Percentiles rank a stretch among this genome's conserved stretches.
Evolutionary conservation across 2,113 vertebrate genomes (phyloP).

Genomic region (Chlorocebus sabaeus): DNA sequence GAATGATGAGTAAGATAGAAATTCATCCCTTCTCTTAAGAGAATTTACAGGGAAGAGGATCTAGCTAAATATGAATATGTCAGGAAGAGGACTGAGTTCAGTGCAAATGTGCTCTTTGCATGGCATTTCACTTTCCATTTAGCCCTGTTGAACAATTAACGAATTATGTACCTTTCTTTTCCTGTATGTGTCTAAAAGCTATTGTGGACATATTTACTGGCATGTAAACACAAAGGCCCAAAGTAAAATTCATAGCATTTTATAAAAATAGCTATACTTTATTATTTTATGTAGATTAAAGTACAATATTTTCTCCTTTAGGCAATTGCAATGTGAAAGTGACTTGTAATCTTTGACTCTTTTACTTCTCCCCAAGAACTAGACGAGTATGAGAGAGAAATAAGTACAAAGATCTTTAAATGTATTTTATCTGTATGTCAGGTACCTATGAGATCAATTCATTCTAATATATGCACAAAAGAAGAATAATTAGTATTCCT

Average conservation of each 20-base stretch:
- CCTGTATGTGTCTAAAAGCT: not conserved
- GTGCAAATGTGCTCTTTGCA: not conserved
- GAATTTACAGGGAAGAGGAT: not conserved
- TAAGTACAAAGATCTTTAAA: not conserved
- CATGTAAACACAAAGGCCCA: not conserved
- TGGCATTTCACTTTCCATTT: not conserved
- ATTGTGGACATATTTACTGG: too few species aligned
- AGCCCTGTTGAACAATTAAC: not conserved
- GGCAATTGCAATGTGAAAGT: not conserved
- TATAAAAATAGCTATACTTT: not conserved
- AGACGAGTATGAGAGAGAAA: not conserved
- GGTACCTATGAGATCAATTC: not conserved
- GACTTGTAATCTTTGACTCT: not conserved
- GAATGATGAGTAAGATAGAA: not conserved
- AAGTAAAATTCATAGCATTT: not conserved
- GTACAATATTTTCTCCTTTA: not conserved
- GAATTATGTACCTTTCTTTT: not conserved
- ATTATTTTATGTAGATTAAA: not conserved
- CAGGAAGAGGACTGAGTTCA: not conserved
- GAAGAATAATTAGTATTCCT: not conserved
- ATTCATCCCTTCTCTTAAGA: not conserved
- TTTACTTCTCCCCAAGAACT: not conserved
- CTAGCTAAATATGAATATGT: not conserved
- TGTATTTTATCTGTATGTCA: not conserved
- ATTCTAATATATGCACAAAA: not conserved